These are phyloP conservation scores for Glaucidium brasilianum DNA, from an alignment of 2,113 vertebrate species.

Conservation along the genomic window DNA sequence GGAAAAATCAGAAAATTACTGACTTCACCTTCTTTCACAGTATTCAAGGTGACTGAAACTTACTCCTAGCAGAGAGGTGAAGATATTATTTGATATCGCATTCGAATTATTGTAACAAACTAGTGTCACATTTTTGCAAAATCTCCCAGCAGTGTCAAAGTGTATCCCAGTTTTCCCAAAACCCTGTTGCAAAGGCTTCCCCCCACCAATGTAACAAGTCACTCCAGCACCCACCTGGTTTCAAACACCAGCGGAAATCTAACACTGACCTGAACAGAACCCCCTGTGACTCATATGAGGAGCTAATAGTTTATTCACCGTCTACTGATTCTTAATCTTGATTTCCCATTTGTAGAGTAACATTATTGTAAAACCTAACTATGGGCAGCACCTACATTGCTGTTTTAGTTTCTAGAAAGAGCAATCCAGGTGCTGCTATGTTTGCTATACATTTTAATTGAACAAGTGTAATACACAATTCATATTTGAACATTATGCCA, in stretches of 20 bases:
- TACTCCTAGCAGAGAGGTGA: neutral
- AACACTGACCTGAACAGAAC: conserved; percentile 37
- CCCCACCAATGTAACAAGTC: conserved; percentile 54
- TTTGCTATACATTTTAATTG: conserved; percentile 67
- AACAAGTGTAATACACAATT: conserved; percentile 76
- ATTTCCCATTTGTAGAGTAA: conserved; percentile 73
- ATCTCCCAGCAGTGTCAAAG: conserved; percentile 21
- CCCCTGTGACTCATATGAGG: neutral
- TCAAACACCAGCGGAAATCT: conserved; percentile 43
- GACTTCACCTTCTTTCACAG: neutral
- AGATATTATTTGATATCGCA: neutral
- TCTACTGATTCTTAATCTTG: conserved; percentile 58
- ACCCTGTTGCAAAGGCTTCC: neutral
- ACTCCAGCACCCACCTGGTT: conserved; percentile 20
- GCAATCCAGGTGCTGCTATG: conserved; percentile 6
- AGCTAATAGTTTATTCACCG: conserved; percentile 49
- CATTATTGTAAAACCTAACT: conserved; percentile 72
- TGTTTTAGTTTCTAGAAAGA: conserved; percentile 3
- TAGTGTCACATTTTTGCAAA: conserved; percentile 12
- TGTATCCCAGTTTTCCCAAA: neutral
- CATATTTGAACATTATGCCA: conserved; percentile 63
- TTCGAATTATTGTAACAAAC: neutral
- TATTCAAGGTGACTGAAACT: neutral
- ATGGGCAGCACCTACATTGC: conserved; percentile 44
- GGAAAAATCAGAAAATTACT: conserved; percentile 4